Conservation (phyloP, 1,140 invertebrate species). For the Phenacoccus solenopsis region DNA sequence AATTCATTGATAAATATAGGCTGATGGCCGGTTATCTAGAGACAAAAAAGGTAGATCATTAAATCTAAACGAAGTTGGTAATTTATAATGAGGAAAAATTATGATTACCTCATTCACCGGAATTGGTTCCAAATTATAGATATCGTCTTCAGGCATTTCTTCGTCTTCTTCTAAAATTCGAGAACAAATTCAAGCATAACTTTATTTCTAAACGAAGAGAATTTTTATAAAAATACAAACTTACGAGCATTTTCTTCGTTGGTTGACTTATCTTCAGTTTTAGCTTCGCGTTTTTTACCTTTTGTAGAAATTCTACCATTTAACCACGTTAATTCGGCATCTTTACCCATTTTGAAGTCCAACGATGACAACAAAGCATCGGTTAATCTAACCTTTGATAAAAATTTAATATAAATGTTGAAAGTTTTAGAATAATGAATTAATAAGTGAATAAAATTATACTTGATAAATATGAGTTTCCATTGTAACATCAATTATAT, state of each 20-base stretch:
- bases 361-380: conserved; percentile 84
- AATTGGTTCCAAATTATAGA: conserved; percentile 60
- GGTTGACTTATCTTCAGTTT: not conserved
- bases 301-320: conserved; percentile 50
- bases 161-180: conserved; percentile 27
- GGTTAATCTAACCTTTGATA: conserved; percentile 61
- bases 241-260: not conserved
- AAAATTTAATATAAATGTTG: conserved; percentile 19
- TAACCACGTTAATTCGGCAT: conserved; percentile 87
- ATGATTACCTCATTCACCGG: conserved; percentile 36
- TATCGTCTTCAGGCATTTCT: conserved; percentile 37
- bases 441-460: not conserved
- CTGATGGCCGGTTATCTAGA: conserved; percentile 56
- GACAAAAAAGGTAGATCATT: conserved; percentile 23
- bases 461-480: conserved; percentile 98
- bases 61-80: not conserved
- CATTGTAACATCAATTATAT: conserved; percentile 88
- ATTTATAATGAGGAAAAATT: not conserved
- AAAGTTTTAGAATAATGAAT: too few relatives aligned
- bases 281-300: not conserved
- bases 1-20: conserved; percentile 90
- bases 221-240: not conserved
- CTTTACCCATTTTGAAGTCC: conserved; percentile 66
- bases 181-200: not conserved
- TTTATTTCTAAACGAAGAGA: not conserved